phyloP scores from a whole-genome alignment of 2,888 invertebrate species.

The Platycheirus albimanus region DNA sequence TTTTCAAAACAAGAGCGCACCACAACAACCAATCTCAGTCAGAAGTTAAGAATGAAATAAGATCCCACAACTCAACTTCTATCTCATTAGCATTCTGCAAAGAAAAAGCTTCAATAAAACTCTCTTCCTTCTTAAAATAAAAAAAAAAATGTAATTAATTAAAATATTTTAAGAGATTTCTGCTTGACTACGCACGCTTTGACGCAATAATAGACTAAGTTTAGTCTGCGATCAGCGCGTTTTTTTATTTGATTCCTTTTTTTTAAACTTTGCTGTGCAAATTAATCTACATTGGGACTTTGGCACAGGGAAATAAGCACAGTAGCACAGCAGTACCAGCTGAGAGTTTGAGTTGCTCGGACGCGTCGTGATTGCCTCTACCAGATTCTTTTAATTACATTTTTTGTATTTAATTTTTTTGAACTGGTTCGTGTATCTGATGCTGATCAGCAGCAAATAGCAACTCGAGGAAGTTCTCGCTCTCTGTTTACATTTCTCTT shows the following conservation, averaged over 20 bases:
- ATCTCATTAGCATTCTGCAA: background rate
- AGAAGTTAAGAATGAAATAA: too few species aligned
- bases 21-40: too few species aligned
- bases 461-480: too few species aligned
- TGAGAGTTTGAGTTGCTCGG: constrained; percentile 55
- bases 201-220: constrained; percentile 4
- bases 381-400: too few species aligned
- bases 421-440: background rate
- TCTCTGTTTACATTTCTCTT: constrained; percentile 39
- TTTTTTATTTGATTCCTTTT: constrained; percentile 34
- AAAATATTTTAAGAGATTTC: constrained; percentile 15
- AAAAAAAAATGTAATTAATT: background rate
- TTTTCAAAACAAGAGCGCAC: too few species aligned
- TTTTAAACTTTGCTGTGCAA: constrained; percentile 21
- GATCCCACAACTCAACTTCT: too few species aligned
- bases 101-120: background rate
- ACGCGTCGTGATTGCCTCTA: constrained; percentile 1
- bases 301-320: constrained; percentile 25
- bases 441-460: background rate
- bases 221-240: background rate
- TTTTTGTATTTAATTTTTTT: constrained; percentile 17
- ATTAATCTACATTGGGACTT: constrained; percentile 3
- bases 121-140: too few species aligned
- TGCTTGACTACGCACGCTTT: background rate
- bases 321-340: constrained; percentile 48